Percentiles rank a stretch among this genome's conserved stretches.
Conservation (phyloP, 2,797 vertebrate species). For the Peromyscus attwateri region DNA sequence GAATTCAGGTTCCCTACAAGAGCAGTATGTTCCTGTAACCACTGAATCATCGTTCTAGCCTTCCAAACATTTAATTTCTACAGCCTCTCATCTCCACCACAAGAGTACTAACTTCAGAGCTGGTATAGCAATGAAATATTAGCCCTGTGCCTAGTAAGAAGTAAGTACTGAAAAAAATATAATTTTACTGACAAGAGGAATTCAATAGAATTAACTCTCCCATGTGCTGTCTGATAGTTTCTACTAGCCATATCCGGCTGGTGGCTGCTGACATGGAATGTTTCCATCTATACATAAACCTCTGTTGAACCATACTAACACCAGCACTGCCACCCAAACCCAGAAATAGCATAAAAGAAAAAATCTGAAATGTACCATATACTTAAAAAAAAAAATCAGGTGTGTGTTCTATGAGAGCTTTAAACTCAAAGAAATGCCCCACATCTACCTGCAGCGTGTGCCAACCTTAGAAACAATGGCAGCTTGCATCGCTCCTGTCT, state of each 20-base stretch:
- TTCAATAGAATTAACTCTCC: background rate
- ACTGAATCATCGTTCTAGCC: background rate
- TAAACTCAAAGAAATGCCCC: constrained; percentile 9
- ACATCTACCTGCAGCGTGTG: background rate
- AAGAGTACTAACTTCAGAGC: background rate
- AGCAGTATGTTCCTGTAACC: background rate
- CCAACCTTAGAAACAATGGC: constrained; percentile 9
- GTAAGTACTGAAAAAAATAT: background rate
- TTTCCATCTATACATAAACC: background rate
- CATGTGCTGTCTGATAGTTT: background rate
- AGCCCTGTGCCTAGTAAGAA: background rate
- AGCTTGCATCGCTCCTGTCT: constrained; percentile 26
- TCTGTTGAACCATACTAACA: accelerated
- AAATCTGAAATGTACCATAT: background rate
- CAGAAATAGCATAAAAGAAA: background rate
- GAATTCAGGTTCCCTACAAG: background rate
- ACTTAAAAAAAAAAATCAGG: constrained; percentile 5
- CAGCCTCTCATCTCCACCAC: background rate
- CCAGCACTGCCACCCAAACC: background rate
- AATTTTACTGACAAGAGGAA: background rate
- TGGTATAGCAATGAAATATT: background rate
- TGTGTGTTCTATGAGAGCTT: background rate
- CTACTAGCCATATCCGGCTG: background rate
- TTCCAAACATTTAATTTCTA: background rate
- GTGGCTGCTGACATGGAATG: accelerated